A percentile compares a stretch with the other conserved stretches of the same genome.
These are phyloP conservation scores for Gambelia wislizenii DNA, from an alignment of 2,797 vertebrate genomes.

Conservation along the genomic window DNA sequence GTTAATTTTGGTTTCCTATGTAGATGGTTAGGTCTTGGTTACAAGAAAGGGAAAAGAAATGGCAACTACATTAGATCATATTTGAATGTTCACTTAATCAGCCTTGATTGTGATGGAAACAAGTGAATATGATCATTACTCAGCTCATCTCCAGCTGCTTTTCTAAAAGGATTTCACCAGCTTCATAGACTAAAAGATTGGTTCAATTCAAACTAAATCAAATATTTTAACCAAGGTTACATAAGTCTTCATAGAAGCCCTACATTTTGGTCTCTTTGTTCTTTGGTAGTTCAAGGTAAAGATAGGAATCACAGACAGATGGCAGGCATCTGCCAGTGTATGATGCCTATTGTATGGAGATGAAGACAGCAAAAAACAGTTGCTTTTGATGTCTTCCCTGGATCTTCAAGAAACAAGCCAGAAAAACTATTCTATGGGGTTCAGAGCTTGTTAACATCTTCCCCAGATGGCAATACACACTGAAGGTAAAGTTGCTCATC, in stretches of 20 bases:
- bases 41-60: neutral
- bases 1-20: neutral
- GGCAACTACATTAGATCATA: neutral
- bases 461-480: no score
- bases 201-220: neutral
- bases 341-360: neutral
- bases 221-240: constrained; percentile 2
- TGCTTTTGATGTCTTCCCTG: neutral
- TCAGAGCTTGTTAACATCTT: neutral
- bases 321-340: neutral
- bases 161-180: neutral
- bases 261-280: neutral
- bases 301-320: constrained; percentile 1
- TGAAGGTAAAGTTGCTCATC: no score
- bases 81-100: neutral
- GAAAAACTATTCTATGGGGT: neutral
- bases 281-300: neutral
- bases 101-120: neutral
- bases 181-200: neutral
- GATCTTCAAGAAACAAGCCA: neutral
- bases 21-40: no score
- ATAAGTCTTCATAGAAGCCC: neutral
- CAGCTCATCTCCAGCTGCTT: neutral
- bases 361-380: neutral
- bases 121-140: neutral